A percentile compares a stretch with the other conserved stretches of the same genome.
Evolutionary conservation across 2,888 invertebrate genomes (phyloP).

Genomic region (Actias luna): DNA sequence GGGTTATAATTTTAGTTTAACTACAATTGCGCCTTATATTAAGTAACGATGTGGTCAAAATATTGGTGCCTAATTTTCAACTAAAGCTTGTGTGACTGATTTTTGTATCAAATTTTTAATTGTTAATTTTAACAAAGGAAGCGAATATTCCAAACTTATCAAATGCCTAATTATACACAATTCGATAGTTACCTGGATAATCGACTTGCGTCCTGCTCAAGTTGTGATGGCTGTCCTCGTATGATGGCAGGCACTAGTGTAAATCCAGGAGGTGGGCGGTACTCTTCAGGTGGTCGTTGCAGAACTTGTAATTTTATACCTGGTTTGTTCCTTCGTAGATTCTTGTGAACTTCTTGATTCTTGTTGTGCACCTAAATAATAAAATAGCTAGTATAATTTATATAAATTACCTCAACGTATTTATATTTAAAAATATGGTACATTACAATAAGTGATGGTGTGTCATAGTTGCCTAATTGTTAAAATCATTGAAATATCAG

Average conservation of each 20-base stretch:
- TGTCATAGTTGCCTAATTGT: too few species aligned
- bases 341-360: constrained; percentile 85
- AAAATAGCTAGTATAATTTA: background rate
- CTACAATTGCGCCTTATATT: too few species aligned
- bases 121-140: background rate
- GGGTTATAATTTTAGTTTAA: too few species aligned
- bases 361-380: constrained; percentile 82
- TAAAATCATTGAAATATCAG: too few species aligned
- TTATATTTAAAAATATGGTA: too few species aligned
- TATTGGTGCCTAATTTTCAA: too few species aligned
- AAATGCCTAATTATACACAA: background rate
- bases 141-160: background rate
- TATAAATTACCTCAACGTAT: background rate
- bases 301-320: constrained; percentile 80
- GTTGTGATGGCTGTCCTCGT: constrained; percentile 61
- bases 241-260: constrained; percentile 80
- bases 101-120: background rate
- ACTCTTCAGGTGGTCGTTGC: constrained; percentile 79
- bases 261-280: constrained; percentile 84
- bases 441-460: too few species aligned
- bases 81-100: background rate
- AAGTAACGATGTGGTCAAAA: background rate
- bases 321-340: constrained; percentile 83
- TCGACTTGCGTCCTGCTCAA: constrained; percentile 66
- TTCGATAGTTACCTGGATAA: constrained; percentile 59